These are phyloP conservation scores for Caenorhabditis latens DNA, from an alignment of 1,140 invertebrate species.

Conservation along the genomic window DNA sequence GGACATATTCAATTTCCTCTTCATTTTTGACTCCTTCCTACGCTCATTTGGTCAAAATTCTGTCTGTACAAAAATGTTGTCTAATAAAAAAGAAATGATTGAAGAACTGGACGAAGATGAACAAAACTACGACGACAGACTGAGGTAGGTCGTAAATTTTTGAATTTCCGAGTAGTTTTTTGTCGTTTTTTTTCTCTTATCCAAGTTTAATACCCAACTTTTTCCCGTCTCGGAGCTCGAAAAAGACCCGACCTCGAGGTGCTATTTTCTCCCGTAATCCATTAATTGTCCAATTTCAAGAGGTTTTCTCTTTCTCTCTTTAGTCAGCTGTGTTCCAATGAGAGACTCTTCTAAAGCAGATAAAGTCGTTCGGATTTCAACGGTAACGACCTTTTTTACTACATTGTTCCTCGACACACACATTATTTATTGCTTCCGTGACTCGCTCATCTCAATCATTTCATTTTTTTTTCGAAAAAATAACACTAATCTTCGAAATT, in stretches of 20 bases:
- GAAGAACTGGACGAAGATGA: conserved; percentile 2
- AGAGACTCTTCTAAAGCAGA: background rate
- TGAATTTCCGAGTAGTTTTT: conserved; percentile 30
- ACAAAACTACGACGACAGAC: conserved; percentile 28
- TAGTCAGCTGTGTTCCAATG: background rate
- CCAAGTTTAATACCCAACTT: conserved; percentile 1
- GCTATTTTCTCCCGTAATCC: conserved; percentile 45
- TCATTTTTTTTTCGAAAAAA: background rate
- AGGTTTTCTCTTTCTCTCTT: background rate
- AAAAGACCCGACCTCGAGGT: background rate
- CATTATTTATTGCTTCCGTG: conserved; percentile 43
- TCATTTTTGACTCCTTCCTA: conserved; percentile 41
- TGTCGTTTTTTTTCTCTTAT: background rate
- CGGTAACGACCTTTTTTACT: conserved; percentile 47
- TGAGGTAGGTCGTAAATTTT: conserved; percentile 24
- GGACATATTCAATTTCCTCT: conserved; percentile 51
- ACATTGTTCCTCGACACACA: conserved; percentile 44
- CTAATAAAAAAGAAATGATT: background rate
- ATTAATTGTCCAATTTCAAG: conserved; percentile 44
- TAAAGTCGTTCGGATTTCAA: conserved; percentile 36
- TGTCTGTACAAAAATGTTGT: conserved; percentile 1
- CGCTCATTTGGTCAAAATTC: conserved; percentile 18
- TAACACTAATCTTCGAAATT: background rate
- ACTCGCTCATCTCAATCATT: background rate
- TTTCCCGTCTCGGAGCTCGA: background rate